Base-by-base conservation (phyloP, 2,113 vertebrate species). In the Phocoena phocoena region DNA sequence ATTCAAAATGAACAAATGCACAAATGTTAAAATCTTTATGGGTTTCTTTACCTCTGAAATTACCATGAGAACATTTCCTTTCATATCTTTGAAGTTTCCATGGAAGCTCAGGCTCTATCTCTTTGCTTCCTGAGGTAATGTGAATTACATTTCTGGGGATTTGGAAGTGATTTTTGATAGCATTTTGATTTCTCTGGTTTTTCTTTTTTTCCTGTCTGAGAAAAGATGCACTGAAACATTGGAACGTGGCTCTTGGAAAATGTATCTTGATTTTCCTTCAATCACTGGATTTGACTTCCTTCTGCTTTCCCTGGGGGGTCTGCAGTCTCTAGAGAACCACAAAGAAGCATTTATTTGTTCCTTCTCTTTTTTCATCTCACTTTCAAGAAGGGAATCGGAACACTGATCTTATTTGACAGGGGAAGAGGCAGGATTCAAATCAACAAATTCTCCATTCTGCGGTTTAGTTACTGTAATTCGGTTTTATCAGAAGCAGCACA, bases 1-100 rank as follows among this genome's bases (percentile, higher is more conserved):
- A 81, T 81, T 96, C 70, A 92, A 95, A 93, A 91, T n/a, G 81
- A 96, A 84, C 81, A 68, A 80, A 87, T 44, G 95, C 86, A 85
- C 70, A 65, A 85, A 84, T 47, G 25, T 83, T 91, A 77, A 93
- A 93, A 88, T 74, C 38, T 58, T 60, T 11, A 10, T n/a, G 41
- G 81, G 55, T 67, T 20, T 81, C 81, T 88, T 90, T 90, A 83
- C 63, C 41, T 92, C 70, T 84, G 85, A 96, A 96, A 96, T 93
- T 44, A 88, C 33, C 18, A 9, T 63, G 3, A 84, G 90, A 95
- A 89, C 33, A 81, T 63, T 76, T 82, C 26, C 14, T 94, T 94
- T 88, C 79, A 50, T 55, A 63, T 76, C 91, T 44, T 87, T 38
- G 25, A 94, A 92, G 68, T 95, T 95, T 97, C 90, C 88, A 60